Evolutionary conservation across 1,140 invertebrate genomes (phyloP), one percentile per base, ranked within the genome.

Genomic region (Calliopsis andreniformis): DNA sequence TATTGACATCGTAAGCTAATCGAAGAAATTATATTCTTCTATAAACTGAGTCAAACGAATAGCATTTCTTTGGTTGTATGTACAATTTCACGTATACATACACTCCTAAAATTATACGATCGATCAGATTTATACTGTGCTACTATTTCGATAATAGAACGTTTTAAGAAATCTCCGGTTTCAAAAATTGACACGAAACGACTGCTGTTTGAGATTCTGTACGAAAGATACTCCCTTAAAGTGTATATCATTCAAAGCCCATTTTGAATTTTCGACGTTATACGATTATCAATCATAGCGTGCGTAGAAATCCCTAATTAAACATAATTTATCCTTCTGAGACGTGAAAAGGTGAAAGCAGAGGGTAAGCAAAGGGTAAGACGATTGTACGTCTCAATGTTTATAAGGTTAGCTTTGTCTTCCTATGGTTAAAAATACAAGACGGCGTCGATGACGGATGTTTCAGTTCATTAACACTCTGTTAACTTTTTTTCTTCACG

Each of bases 181-280:
- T 55, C 25, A 28, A 32, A 25, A 66, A 66, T 43, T 32, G 28
- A 73, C n/a, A 32, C 7, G 25, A 66, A 47, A 75, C 30, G 20
- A 75, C 71, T 75, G 71, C 71, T 51, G 71, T 67, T n/a, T 75
- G 62, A 67, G 49, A 58, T 67, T 58, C 61, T 75, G 43, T 35
- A 47, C 30, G 49, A 64, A 63, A 72, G 30, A 67, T 47, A 45
- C 67, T 75, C 62, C 42, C 49, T n/a, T 67, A 66, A 39, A 45
- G 35, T 45, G 42, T 45, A 42, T 20, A 8, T 32, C 61, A 39
- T 56, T n/a, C 18, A 43, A 5, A 56, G 5, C 10, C 51, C 62
- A 20, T 67, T 56, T 35, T n/a, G 39, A 56, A n/a, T 39, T 58
- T 75, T n/a, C 28, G 56, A 18, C 28, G 39, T 73, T 67, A 25